Percentiles rank a stretch among this genome's conserved stretches.
phyloP scores from a whole-genome alignment of 2,888 invertebrate species.

The Patella ulyssiponensis region DNA sequence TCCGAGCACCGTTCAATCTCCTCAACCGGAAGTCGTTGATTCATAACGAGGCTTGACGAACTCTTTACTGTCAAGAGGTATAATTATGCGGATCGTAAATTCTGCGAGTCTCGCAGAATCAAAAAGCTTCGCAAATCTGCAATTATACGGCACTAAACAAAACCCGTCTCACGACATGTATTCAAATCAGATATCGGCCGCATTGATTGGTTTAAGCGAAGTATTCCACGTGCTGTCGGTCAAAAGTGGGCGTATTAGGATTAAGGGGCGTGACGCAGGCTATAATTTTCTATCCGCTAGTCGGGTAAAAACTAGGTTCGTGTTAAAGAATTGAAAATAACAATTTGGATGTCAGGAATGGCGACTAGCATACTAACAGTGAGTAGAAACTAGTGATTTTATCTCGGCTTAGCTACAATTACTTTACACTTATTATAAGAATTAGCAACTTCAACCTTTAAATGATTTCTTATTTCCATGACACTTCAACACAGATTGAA shows the following conservation, averaged over 20 bases:
- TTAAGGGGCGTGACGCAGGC: slow-evolving; percentile 7
- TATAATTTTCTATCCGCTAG: not conserved
- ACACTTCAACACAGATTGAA: not conserved
- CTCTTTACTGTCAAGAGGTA: slow-evolving; percentile 16
- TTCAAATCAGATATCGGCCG: too few relatives aligned
- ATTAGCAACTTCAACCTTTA: slow-evolving; percentile 2
- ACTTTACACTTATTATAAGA: not conserved
- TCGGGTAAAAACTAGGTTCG: slow-evolving; percentile 9
- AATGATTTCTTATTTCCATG: not conserved
- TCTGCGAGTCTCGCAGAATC: too few relatives aligned
- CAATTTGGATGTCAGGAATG: slow-evolving; percentile 11
- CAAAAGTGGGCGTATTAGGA: not conserved
- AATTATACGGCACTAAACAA: too few relatives aligned
- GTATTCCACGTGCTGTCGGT: slow-evolving; percentile 2
- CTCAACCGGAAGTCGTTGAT: slow-evolving; percentile 3
- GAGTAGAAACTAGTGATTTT: slow-evolving; percentile 9
- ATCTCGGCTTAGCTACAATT: slow-evolving; percentile 2
- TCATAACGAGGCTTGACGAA: slow-evolving; percentile 13
- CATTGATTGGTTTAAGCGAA: too few relatives aligned
- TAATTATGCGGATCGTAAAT: slow-evolving; percentile 16
- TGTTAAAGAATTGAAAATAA: slow-evolving; percentile 9
- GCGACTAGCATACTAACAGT: slow-evolving; percentile 11
- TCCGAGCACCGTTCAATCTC: too few relatives aligned
- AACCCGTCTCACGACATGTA: too few relatives aligned
- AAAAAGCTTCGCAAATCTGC: too few relatives aligned